Percentiles rank a stretch among this genome's conserved stretches.
Conservation (phyloP, 2,888 invertebrate genomes). For the Chaitophorus viminalis region DNA sequence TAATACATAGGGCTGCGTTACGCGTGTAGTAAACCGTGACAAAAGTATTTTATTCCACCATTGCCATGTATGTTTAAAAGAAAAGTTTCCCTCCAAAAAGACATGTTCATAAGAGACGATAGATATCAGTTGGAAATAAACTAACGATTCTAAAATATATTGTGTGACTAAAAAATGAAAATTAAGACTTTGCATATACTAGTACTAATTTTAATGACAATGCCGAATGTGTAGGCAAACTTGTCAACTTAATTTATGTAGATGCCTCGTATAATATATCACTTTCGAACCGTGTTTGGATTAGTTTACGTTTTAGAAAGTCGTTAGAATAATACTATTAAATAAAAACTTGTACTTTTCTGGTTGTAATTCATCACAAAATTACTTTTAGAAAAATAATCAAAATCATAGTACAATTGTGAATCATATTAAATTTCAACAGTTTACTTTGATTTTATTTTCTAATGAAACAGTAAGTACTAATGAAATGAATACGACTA, state of each 20-base stretch:
- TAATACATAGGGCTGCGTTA: constrained; percentile 28
- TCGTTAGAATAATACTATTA: neutral
- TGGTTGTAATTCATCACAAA: neutral
- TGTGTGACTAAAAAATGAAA: constrained; percentile 23
- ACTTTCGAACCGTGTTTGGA: constrained; percentile 54
- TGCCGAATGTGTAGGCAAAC: constrained; percentile 50
- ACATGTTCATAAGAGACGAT: neutral
- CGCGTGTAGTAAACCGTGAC: constrained; percentile 47
- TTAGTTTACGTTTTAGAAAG: constrained; percentile 53
- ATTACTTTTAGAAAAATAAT: neutral
- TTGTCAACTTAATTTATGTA: constrained; percentile 55
- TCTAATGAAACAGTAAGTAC: neutral
- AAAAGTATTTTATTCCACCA: neutral
- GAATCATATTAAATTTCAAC: neutral
- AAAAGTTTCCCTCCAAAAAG: constrained; percentile 52
- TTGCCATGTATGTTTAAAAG: neutral
- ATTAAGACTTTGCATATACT: constrained; percentile 30
- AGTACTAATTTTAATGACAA: constrained; percentile 46
- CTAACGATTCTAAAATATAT: neutral
- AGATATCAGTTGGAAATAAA: constrained; percentile 4
- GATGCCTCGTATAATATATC: constrained; percentile 47
- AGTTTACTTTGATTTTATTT: neutral
- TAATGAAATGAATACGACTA: too few relatives aligned
- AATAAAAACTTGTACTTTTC: constrained; percentile 24
- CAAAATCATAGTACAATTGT: neutral